Evolutionary conservation across 2,113 vertebrate species (phyloP).

Genomic region (Ptilonorhynchus violaceus): DNA sequence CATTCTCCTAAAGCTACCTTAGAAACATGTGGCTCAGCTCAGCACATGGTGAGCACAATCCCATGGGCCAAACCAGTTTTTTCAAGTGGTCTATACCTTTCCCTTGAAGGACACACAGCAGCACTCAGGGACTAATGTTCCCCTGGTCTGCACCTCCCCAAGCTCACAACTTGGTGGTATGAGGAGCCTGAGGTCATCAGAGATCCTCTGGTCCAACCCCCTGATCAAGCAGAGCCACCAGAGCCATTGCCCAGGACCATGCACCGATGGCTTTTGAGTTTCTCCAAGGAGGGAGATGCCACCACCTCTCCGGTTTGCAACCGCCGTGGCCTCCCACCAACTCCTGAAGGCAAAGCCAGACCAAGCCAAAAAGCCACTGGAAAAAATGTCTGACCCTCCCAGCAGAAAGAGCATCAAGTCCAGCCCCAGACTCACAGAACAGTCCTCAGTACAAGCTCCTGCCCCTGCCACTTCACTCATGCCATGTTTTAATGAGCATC

Average conservation of each 20-base stretch:
- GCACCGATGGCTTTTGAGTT: neutral
- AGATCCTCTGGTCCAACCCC: neutral
- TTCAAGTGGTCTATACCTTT: neutral
- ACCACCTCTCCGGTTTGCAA: neutral
- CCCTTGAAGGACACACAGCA: neutral
- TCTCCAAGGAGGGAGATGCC: neutral
- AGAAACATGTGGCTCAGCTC: neutral
- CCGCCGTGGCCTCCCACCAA: accelerated
- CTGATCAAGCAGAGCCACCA: neutral
- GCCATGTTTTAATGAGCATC: neutral
- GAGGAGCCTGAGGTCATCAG: neutral
- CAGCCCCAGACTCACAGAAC: neutral
- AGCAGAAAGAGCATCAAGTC: neutral
- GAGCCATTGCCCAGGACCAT: neutral
- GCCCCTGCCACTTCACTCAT: neutral
- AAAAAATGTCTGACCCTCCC: neutral
- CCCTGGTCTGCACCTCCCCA: accelerated
- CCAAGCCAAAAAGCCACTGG: neutral
- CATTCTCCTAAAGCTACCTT: neutral
- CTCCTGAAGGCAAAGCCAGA: neutral
- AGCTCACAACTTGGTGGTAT: accelerated
- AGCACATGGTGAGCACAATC: neutral
- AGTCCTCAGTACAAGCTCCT: neutral
- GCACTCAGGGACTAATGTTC: neutral
- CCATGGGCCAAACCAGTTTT: neutral